A percentile compares a stretch with the other conserved stretches of the same genome.
Conservation (phyloP, 53 echinoderm and acorn worm genomes). For the Patiria pectinifera region DNA sequence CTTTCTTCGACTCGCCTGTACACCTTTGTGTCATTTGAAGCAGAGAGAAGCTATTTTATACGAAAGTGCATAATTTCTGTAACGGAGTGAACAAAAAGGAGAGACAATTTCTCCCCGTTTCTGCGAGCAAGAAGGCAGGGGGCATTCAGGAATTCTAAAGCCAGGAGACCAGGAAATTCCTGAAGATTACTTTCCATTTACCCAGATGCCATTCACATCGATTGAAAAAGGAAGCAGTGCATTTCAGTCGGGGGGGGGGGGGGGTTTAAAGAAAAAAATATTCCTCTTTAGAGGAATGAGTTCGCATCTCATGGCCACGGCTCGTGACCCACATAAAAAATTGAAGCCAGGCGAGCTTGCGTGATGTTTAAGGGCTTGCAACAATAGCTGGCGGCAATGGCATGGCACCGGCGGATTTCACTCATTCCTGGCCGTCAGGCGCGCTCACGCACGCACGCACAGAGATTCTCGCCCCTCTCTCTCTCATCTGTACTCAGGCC, state of each 20-base stretch:
- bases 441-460: neutral
- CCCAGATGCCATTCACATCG: constrained; percentile 28
- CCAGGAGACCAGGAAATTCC: neutral
- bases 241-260: constrained; percentile 13
- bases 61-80: too few species aligned
- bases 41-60: too few species aligned
- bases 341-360: constrained; percentile 10
- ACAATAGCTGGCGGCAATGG: constrained; percentile 47
- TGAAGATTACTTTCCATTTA: neutral
- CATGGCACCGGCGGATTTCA: constrained; percentile 33
- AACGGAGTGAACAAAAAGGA: too few species aligned
- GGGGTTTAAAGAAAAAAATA: neutral
- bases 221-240: constrained; percentile 15
- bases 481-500: constrained; percentile 28
- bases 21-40: too few species aligned
- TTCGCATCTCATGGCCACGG: constrained; percentile 25
- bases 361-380: constrained; percentile 21
- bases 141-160: neutral
- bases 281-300: constrained; percentile 24
- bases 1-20: too few species aligned
- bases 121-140: neutral
- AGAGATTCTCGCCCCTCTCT: neutral
- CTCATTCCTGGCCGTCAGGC: constrained; percentile 42
- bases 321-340: constrained; percentile 57
- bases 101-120: too few species aligned